These are phyloP conservation scores for Acanthosepion esculentum DNA, from an alignment of 2,888 invertebrate species.

Conservation along the genomic window DNA sequence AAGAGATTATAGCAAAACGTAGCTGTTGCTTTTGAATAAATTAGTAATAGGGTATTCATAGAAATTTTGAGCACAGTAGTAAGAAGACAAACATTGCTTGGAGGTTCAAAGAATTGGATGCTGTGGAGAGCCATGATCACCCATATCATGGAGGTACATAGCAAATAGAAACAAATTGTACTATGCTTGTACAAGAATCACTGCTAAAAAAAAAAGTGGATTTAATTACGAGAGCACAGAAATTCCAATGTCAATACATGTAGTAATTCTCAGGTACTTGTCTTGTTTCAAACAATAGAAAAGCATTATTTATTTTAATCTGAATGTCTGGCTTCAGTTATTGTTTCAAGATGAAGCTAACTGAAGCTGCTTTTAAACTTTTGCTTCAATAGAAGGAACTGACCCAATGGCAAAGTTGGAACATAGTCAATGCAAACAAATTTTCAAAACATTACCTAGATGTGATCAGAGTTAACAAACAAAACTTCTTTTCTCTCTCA, in stretches of 20 bases:
- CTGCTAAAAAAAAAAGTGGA: neutral
- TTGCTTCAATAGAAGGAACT: neutral
- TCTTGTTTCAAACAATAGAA: neutral
- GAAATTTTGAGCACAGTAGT: too few relatives aligned
- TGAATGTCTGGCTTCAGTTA: neutral
- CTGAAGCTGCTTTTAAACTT: neutral
- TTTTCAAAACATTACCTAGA: neutral
- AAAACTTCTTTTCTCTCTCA: neutral
- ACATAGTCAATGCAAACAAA: neutral
- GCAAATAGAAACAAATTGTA: too few relatives aligned
- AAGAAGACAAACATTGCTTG: too few relatives aligned
- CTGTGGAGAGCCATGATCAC: too few relatives aligned
- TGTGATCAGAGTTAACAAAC: neutral
- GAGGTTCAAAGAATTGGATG: too few relatives aligned
- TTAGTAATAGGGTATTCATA: too few relatives aligned
- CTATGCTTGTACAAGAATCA: neutral
- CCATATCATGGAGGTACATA: too few relatives aligned
- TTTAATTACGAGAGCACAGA: neutral
- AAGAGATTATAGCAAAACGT: too few relatives aligned
- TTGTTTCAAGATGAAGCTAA: neutral
- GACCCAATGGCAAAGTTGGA: neutral
- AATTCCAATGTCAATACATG: neutral
- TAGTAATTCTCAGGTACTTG: neutral
- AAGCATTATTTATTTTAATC: neutral
- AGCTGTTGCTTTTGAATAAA: too few relatives aligned